phyloP scores from a whole-genome alignment of 2,888 invertebrate species.

The Crepidodera aurea region DNA sequence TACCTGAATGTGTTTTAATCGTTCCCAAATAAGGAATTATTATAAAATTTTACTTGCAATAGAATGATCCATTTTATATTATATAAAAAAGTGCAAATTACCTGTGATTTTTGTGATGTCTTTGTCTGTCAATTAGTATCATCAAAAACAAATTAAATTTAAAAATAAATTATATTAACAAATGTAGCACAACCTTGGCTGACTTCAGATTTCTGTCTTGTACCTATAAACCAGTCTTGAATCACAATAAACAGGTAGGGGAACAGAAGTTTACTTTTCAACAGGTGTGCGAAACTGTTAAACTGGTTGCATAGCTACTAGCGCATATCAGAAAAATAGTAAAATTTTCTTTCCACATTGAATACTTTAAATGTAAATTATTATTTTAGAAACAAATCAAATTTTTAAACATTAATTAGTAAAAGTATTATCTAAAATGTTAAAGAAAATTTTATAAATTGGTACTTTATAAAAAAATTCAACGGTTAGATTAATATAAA shows the following conservation, averaged over 20 bases:
- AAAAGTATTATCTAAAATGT: too few species aligned
- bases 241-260: conserved; percentile 18
- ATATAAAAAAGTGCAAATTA: background rate
- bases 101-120: background rate
- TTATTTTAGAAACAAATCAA: too few species aligned
- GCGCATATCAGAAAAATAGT: background rate
- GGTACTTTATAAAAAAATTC: too few species aligned
- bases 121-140: background rate
- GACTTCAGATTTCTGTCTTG: conserved; percentile 20
- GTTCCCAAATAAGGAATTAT: conserved; percentile 35
- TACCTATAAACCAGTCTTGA: conserved; percentile 26
- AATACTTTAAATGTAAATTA: too few species aligned
- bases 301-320: conserved; percentile 21
- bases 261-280: conserved; percentile 5
- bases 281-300: conserved; percentile 13
- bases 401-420: too few species aligned
- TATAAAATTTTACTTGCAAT: background rate
- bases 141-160: conserved; percentile 5
- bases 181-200: conserved; percentile 28
- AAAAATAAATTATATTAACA: conserved; percentile 8
- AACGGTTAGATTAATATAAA: too few species aligned
- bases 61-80: background rate
- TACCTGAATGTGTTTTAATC: conserved; percentile 2
- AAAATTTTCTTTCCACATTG: too few species aligned
- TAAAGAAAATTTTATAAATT: too few species aligned